A percentile compares a stretch with the other conserved stretches of the same genome.
These are phyloP conservation scores for Rhinopomastus cyanomelas DNA, from an alignment of 2,113 vertebrate genomes.

Conservation along the genomic window DNA sequence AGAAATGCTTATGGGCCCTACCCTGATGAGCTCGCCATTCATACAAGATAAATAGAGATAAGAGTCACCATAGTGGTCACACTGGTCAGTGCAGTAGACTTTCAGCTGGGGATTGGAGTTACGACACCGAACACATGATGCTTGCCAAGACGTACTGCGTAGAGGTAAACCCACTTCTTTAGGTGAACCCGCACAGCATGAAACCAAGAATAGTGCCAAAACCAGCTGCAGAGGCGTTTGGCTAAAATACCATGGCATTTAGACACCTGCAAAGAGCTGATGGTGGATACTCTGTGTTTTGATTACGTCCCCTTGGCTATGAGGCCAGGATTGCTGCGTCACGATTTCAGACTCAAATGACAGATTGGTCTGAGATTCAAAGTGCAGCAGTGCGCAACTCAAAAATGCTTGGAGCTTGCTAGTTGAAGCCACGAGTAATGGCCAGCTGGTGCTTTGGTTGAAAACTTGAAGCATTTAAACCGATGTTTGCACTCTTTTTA, in stretches of 20 bases:
- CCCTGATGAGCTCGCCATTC: neutral
- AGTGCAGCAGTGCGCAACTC: neutral
- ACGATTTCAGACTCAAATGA: neutral
- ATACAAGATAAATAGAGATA: neutral
- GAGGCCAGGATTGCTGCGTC: neutral
- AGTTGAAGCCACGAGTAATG: neutral
- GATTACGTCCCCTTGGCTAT: neutral
- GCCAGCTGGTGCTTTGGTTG: neutral
- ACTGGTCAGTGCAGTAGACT: neutral
- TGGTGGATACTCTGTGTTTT: neutral
- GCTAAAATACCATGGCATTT: neutral
- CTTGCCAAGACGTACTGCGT: neutral
- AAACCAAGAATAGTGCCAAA: neutral
- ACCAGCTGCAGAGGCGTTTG: neutral
- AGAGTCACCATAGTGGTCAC: neutral
- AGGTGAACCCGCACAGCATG: neutral
- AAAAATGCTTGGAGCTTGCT: neutral
- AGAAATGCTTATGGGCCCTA: neutral
- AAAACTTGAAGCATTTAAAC: neutral
- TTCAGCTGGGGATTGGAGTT: neutral
- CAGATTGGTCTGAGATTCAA: neutral
- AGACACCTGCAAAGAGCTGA: neutral
- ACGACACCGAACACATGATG: neutral
- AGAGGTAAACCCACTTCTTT: neutral
- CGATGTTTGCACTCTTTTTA: neutral